These are phyloP conservation scores for Unio pictorum DNA, from an alignment of 2,888 invertebrate genomes.

Conservation along the genomic window DNA sequence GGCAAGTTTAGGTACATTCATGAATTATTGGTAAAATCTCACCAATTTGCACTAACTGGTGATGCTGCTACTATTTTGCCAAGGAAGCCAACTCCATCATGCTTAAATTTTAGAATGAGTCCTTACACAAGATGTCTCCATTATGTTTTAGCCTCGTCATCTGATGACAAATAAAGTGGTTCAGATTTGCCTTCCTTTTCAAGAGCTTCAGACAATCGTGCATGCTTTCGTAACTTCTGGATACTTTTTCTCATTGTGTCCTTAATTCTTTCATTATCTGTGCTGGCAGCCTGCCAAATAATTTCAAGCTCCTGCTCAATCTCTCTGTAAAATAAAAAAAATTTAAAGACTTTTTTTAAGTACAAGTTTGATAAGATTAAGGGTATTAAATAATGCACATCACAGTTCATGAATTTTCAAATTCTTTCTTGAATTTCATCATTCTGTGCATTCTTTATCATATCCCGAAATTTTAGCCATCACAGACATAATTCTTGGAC, in stretches of 20 bases:
- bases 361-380: background rate
- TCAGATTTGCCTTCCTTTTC: slow-evolving; percentile 47
- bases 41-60: too few species aligned
- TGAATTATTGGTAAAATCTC: too few species aligned
- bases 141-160: slow-evolving; percentile 20
- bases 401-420: too few species aligned
- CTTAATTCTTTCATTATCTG: slow-evolving; percentile 65
- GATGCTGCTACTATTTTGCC: too few species aligned
- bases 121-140: background rate
- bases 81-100: too few species aligned
- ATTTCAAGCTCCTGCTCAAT: slow-evolving; percentile 67
- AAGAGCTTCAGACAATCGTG: slow-evolving; percentile 46
- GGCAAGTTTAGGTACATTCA: too few species aligned
- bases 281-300: slow-evolving; percentile 68
- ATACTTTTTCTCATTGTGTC: slow-evolving; percentile 58
- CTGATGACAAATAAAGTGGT: slow-evolving; percentile 33
- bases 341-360: too few species aligned
- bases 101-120: background rate
- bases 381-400: too few species aligned
- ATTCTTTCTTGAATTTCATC: too few species aligned
- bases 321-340: slow-evolving; percentile 48
- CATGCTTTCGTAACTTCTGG: slow-evolving; percentile 57
- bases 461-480: too few species aligned
- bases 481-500: too few species aligned
- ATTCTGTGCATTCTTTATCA: too few species aligned